Conservation (phyloP, 37 sponge, comb jelly and placozoan genomes). For the Amphimedon queenslandica region DNA sequence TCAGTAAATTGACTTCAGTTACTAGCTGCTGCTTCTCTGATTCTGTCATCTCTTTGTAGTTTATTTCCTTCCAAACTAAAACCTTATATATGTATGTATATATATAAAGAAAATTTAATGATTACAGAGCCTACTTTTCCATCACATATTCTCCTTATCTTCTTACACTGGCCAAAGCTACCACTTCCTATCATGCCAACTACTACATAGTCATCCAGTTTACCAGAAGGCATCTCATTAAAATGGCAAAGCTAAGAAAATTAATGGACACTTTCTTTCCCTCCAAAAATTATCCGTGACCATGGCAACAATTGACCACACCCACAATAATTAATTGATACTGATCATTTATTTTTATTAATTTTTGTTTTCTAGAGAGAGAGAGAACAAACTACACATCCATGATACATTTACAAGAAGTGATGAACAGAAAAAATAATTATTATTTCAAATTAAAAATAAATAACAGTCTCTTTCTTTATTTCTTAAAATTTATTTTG, state of each 20-base stretch:
- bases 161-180: conserved; percentile 69
- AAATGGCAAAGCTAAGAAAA: too few species aligned
- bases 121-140: conserved; percentile 30
- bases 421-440: too few species aligned
- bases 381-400: too few species aligned
- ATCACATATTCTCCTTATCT: conserved; percentile 60
- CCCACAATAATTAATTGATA: too few species aligned
- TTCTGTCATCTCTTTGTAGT: conserved; percentile 77
- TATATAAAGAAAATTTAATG: neutral
- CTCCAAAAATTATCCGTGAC: too few species aligned
- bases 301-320: neutral
- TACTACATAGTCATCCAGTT: conserved; percentile 61
- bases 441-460: too few species aligned
- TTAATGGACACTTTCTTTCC: neutral
- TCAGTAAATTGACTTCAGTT: conserved; percentile 79
- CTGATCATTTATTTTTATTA: too few species aligned
- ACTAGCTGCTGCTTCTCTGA: conserved; percentile 76
- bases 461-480: too few species aligned
- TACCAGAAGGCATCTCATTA: conserved; percentile 5
- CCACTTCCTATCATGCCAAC: conserved; percentile 69
- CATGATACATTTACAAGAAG: too few species aligned
- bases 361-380: too few species aligned
- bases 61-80: conserved; percentile 86
- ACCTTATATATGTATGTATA: neutral
- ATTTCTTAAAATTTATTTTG: conserved; percentile 22